phyloP scores from a whole-genome alignment of 53 echinoderm and acorn worm species.

The Antedon mediterranea region DNA sequence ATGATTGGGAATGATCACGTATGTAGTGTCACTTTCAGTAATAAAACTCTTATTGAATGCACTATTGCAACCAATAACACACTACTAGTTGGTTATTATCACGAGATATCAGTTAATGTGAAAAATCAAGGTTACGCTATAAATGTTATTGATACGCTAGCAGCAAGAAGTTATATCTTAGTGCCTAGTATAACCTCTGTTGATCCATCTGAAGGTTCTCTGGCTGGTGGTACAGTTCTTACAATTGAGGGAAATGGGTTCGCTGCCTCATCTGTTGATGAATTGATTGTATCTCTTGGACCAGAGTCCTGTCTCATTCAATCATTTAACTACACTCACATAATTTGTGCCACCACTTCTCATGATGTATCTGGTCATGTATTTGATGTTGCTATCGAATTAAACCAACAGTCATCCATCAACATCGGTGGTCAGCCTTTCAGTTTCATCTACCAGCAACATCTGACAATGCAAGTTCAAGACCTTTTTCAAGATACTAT shows the following conservation, averaged over 20 bases:
- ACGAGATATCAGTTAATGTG: slow-evolving; percentile 31
- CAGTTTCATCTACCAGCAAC: slow-evolving; percentile 11
- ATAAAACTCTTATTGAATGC: slow-evolving; percentile 26
- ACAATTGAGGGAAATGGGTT: slow-evolving; percentile 54
- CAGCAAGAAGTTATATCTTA: slow-evolving; percentile 32
- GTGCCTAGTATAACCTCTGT: slow-evolving; percentile 32
- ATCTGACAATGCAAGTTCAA: slow-evolving; percentile 17
- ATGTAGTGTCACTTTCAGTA: slow-evolving; percentile 22
- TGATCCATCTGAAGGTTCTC: slow-evolving; percentile 34
- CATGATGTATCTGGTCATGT: slow-evolving; percentile 3
- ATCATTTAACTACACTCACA: slow-evolving; percentile 34
- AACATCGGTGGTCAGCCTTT: neutral
- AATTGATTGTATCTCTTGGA: slow-evolving; percentile 34
- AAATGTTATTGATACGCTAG: slow-evolving; percentile 23
- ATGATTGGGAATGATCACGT: slow-evolving; percentile 27
- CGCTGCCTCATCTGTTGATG: slow-evolving; percentile 12
- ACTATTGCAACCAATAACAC: slow-evolving; percentile 27
- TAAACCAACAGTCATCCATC: neutral
- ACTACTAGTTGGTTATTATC: slow-evolving; percentile 32
- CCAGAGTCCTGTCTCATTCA: slow-evolving; percentile 25
- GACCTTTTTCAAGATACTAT: slow-evolving; percentile 17
- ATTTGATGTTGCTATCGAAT: slow-evolving; percentile 9
- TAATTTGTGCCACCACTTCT: slow-evolving; percentile 42
- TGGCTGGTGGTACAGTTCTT: slow-evolving; percentile 58
- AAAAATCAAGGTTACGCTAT: slow-evolving; percentile 52